Percentiles rank a stretch among this genome's conserved stretches.
Evolutionary conservation across 2,888 invertebrate genomes (phyloP).

Genomic region (Amphipyra tragopoginis): DNA sequence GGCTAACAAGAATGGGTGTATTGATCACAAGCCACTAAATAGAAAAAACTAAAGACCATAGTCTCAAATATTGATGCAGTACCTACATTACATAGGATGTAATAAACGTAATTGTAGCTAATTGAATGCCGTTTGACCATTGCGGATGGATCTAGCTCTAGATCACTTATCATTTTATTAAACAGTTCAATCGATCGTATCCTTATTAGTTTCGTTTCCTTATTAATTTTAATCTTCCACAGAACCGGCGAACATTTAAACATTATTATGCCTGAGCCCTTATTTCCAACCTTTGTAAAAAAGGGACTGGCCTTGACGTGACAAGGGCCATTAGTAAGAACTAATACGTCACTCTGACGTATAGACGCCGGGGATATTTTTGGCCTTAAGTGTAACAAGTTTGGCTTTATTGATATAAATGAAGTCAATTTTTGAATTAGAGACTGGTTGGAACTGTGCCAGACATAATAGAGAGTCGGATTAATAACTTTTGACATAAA

Average conservation of each 20-base stretch:
- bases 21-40: too few species aligned
- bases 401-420: conserved; percentile 8
- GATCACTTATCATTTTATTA: conserved; percentile 26
- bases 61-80: too few species aligned
- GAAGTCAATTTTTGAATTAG: background rate
- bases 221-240: conserved; percentile 42
- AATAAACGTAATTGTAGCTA: background rate
- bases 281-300: conserved; percentile 30
- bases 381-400: conserved; percentile 1
- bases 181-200: conserved; percentile 40
- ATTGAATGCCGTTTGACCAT: background rate
- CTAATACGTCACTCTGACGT: conserved; percentile 50
- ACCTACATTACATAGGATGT: background rate
- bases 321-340: conserved; percentile 44
- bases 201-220: conserved; percentile 49
- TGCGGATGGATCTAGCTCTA: too few species aligned
- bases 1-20: too few species aligned
- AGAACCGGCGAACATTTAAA: conserved; percentile 10
- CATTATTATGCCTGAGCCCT: conserved; percentile 15
- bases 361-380: conserved; percentile 17
- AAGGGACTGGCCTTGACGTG: conserved; percentile 28
- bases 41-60: too few species aligned
- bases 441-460: background rate
- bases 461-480: background rate
- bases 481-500: background rate